Base-by-base conservation (phyloP, 2,797 vertebrate species). In the Antrozous pallidus region DNA sequence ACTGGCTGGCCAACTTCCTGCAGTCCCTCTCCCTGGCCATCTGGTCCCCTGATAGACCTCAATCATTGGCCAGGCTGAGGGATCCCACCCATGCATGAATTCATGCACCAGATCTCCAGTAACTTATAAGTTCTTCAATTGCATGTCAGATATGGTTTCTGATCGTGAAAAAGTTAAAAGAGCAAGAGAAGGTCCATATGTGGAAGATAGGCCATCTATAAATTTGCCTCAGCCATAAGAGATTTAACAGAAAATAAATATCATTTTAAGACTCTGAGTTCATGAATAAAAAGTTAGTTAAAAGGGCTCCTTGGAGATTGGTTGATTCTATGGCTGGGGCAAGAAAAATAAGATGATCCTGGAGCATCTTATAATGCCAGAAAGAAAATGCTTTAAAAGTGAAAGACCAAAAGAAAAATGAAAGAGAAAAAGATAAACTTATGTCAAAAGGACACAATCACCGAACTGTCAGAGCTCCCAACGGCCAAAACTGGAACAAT, bases 201-300 rank as follows among this genome's bases (percentile, higher is more conserved):
- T 47, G 73, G 69, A 87, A 90, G 83, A 69, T 31, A 22, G 47
- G 67, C 67, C 33, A 91, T 58, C 61, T 58, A 78, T 3, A 94
- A 94, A 91, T 84, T 89, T 91, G 31, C n/a, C 89, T 51, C 47
- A 74, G 31, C 28, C 22, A 77, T 90, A 31, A 94, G 67, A 90
- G 22, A 83, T 45, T 87, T 88, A 87, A 36, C 13, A 83, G 69
- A 91, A 96, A 93, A 93, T 74, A 94, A 91, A 87, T 65, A 45
- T 94, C 45, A 90, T 77, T 95, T 86, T 88, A 75, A 93, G 65
- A 92, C 82, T 96, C 71, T 87, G 91, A 96, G 33, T 94, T 78
- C 26, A 87, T 88, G 61, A 94, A 77, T 89, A 93, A 88, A 91
- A 92, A 89, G 87, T 65, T 65, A 75, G 24, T 80, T 91, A 86